Evolutionary conservation across 2,797 vertebrate species (phyloP), one percentile per base, ranked within the genome.

Genomic region (Gastrophryne carolinensis): DNA sequence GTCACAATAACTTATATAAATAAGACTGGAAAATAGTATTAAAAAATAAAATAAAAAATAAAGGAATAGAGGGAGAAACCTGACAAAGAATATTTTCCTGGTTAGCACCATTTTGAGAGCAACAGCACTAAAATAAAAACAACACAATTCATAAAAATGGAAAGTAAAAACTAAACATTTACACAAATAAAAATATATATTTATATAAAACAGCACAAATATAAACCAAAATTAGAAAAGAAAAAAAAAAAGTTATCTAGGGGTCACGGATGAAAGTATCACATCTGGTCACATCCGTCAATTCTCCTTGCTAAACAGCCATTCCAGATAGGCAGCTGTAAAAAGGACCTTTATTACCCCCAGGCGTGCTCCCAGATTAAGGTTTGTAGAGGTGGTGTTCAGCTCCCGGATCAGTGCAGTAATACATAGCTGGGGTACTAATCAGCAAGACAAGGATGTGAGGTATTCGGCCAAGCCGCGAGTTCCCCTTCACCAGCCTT

Each of bases 1-100:
- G 74, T 72, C 83, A 82, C 78, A 57, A 77, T 26, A 61, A 78
- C 69, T 3, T 83, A 13, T 82, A 86, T 87, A 87, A 86, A 87
- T 86, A 83, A 85, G 49, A 77, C 74, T 26, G 35, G 13, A 68
- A 35, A 82, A 67, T 79, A 0, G 64, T 78, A 76, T 52, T 70
- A 73, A 82, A 80, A 64, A 79, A 81, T 74, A 81, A 83, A 75
- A n/a, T 60, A 61, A 71, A 58, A 26, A 49, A 65, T 72, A 35
- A 6, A 10, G 7, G 35, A 44, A 6, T 24, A 32, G 37, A 61
- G 32, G 35, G 39, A 63, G 50, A 71, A 78, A 78, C 60, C 61
- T 49, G 50, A 71, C 67, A 52, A 75, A 62, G 53, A 64, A 19
- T 65, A 44, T 70, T 72, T 72, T 72, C 68, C 75, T 72, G 67